phyloP scores from a whole-genome alignment of 2,797 vertebrate genomes.

The Pipistrellus nathusii region DNA sequence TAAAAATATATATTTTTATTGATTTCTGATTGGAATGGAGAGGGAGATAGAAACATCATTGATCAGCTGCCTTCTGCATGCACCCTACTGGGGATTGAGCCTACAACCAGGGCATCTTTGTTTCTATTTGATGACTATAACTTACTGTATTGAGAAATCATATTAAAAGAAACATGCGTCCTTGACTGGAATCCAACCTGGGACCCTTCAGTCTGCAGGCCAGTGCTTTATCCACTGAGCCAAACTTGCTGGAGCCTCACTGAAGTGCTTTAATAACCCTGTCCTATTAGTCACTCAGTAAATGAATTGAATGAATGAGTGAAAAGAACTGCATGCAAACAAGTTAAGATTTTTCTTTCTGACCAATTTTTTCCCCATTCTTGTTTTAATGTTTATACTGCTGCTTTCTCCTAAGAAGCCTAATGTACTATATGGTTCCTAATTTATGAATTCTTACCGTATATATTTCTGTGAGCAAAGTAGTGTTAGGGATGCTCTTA shows the following conservation, averaged over 20 bases:
- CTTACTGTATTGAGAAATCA: too few species aligned
- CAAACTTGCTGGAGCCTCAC: not conserved
- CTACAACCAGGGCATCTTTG: too few species aligned
- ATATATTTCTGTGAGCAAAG: slow-evolving; percentile 39
- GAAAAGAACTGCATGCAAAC: slow-evolving; percentile 4
- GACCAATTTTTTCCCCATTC: not conserved
- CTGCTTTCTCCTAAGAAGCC: slow-evolving; percentile 26
- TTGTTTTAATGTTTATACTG: not conserved
- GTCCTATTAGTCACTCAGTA: slow-evolving; percentile 25
- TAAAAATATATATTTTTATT: too few species aligned
- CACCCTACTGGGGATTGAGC: too few species aligned
- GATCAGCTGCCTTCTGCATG: too few species aligned
- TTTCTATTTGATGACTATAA: too few species aligned
- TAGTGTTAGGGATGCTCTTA: not conserved
- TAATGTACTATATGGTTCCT: not conserved
- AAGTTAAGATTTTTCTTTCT: not conserved
- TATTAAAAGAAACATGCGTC: too few species aligned
- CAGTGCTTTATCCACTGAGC: too few species aligned
- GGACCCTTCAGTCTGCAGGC: too few species aligned
- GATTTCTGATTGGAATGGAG: too few species aligned
- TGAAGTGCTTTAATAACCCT: slow-evolving; percentile 49
- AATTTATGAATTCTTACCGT: slow-evolving; percentile 21
- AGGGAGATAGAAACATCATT: too few species aligned
- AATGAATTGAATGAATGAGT: slow-evolving; percentile 1
- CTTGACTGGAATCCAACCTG: too few species aligned